Conservation (phyloP, 2,797 vertebrate genomes). For the Spondyliosoma cantharus region DNA sequence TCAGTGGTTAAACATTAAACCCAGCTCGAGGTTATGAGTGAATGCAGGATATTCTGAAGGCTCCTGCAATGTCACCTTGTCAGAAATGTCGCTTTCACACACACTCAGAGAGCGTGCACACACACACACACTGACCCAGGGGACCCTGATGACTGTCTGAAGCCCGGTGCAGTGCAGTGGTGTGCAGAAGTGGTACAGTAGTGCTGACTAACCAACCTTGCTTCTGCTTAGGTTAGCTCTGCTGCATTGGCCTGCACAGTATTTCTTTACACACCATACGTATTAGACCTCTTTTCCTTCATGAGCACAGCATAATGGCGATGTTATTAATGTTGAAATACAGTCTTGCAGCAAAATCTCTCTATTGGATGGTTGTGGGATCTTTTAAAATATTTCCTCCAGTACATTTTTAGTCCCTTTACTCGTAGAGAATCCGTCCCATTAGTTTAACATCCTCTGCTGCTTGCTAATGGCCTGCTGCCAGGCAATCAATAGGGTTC, state of each 20-base stretch:
- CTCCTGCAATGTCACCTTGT: constrained; percentile 57
- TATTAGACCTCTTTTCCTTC: constrained; percentile 1
- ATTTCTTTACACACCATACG: constrained; percentile 22
- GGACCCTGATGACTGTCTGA: constrained; percentile 64
- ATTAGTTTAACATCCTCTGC: constrained; percentile 47
- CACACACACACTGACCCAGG: constrained; percentile 28
- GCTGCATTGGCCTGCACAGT: constrained; percentile 39
- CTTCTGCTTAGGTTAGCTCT: constrained; percentile 53
- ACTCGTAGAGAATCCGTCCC: neutral
- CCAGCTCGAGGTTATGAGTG: neutral
- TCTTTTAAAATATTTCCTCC: neutral
- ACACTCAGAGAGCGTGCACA: neutral
- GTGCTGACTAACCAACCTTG: constrained; percentile 74
- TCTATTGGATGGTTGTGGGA: neutral
- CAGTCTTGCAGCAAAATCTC: neutral
- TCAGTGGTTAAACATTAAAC: constrained; percentile 54
- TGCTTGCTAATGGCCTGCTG: constrained; percentile 53
- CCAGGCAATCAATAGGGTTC: constrained; percentile 56
- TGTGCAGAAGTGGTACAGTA: constrained; percentile 47
- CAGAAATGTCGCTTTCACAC: constrained; percentile 30
- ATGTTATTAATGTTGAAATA: constrained; percentile 6
- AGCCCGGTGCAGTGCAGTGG: constrained; percentile 61
- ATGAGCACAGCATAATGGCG: neutral
- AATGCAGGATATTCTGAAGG: constrained; percentile 13
- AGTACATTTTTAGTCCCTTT: constrained; percentile 20